Conservation (phyloP, 2,888 invertebrate genomes). For the Smittia sp. region DNA sequence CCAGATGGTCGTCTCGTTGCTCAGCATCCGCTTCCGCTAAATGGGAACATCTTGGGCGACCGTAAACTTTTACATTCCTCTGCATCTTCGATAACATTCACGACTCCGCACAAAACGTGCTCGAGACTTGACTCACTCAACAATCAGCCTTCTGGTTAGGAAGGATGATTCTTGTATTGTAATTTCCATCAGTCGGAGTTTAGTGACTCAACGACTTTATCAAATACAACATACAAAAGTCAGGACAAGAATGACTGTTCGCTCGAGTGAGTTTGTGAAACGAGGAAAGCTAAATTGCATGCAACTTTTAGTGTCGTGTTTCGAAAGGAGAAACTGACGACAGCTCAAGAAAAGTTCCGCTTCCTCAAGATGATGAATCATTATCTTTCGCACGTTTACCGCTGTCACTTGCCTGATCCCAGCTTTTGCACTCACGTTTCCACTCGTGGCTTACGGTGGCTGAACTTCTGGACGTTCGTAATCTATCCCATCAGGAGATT, state of each 20-base stretch:
- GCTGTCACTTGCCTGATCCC: slow-evolving; percentile 5
- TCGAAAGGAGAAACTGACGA: no score
- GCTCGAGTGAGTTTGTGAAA: background rate
- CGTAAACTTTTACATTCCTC: background rate
- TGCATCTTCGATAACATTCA: background rate
- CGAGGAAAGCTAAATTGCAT: slow-evolving; percentile 1
- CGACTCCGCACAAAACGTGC: background rate
- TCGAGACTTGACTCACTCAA: no score
- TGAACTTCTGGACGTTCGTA: background rate
- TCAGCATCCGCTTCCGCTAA: background rate
- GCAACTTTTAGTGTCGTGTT: background rate
- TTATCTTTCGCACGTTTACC: background rate
- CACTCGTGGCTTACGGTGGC: background rate
- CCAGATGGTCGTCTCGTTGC: slow-evolving; percentile 3
- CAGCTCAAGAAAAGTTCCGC: background rate
- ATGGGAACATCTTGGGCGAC: background rate
- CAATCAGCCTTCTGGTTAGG: background rate
- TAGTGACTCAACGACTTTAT: no score
- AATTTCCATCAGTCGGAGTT: background rate
- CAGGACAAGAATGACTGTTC: background rate
- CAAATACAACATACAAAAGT: no score
- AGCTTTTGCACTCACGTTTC: background rate
- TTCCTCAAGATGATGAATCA: slow-evolving; percentile 3
- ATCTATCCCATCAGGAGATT: background rate
- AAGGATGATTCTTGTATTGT: background rate